A percentile compares a stretch with the other conserved stretches of the same genome.
These are phyloP conservation scores for Stichodactyla helianthus DNA, from an alignment of 64 coral and sea anemone genomes.

Conservation along the genomic window DNA sequence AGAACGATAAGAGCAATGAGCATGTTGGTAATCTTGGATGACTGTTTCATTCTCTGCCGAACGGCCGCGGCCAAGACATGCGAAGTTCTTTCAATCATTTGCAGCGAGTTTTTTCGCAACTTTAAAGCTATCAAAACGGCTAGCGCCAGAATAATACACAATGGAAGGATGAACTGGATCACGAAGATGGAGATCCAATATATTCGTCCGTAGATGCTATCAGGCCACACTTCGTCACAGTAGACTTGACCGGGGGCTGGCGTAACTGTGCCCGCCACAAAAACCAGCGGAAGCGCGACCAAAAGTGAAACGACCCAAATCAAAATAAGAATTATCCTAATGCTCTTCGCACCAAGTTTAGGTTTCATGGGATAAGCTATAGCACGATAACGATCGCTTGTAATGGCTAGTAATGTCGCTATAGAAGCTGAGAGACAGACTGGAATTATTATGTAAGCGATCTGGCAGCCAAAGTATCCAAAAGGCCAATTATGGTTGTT, in stretches of 20 bases:
- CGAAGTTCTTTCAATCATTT: slow-evolving; percentile 45
- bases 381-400: slow-evolving; percentile 73
- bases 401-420: slow-evolving; percentile 63
- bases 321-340: slow-evolving; percentile 42
- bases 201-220: slow-evolving; percentile 12
- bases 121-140: slow-evolving; percentile 48
- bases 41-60: slow-evolving; percentile 52
- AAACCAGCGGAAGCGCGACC: slow-evolving; percentile 55
- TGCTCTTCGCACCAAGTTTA: slow-evolving; percentile 39
- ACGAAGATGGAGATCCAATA: slow-evolving; percentile 87
- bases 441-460: slow-evolving; percentile 64
- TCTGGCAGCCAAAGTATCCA: slow-evolving; percentile 48
- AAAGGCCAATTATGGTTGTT: slow-evolving; percentile 80
- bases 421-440: slow-evolving; percentile 63
- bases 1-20: slow-evolving; percentile 65
- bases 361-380: slow-evolving; percentile 69
- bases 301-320: slow-evolving; percentile 75
- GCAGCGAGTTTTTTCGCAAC: slow-evolving; percentile 39
- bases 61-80: slow-evolving; percentile 62
- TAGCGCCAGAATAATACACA: slow-evolving; percentile 47
- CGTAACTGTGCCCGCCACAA: slow-evolving; percentile 48
- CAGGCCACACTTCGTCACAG: slow-evolving; percentile 68
- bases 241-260: slow-evolving; percentile 44
- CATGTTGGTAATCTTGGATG: slow-evolving; percentile 68
- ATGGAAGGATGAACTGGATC: slow-evolving; percentile 66